phyloP scores from a whole-genome alignment of 1,140 invertebrate species.

The Bombus sibiricus region DNA sequence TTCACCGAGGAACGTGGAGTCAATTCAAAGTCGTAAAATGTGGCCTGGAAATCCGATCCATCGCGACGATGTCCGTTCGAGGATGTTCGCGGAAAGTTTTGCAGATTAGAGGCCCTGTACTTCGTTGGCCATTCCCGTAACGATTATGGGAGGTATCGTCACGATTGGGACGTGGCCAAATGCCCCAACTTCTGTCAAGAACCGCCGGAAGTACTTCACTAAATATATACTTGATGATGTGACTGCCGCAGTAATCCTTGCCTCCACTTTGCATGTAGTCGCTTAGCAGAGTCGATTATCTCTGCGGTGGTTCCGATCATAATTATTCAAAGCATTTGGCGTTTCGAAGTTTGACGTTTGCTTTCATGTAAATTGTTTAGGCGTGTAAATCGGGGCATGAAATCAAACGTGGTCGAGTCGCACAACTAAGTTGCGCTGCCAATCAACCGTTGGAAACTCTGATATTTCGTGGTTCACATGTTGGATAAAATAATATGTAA shows the following conservation, averaged over 20 bases:
- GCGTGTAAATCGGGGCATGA: neutral
- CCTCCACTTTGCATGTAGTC: neutral
- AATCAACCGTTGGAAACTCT: neutral
- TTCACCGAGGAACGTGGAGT: neutral
- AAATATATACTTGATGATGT: slow-evolving; percentile 30
- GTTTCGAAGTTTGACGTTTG: neutral
- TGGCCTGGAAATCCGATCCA: neutral
- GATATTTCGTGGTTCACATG: neutral
- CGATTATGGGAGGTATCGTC: slow-evolving; percentile 27
- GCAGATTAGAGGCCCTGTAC: slow-evolving; percentile 33
- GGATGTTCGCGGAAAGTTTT: slow-evolving; percentile 20
- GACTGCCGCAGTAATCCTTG: neutral
- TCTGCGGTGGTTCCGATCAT: too few relatives aligned
- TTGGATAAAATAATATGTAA: too few relatives aligned
- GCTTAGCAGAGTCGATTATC: slow-evolving; percentile 21
- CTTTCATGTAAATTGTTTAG: neutral
- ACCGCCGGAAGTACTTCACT: slow-evolving; percentile 2
- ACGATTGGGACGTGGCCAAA: slow-evolving; percentile 38
- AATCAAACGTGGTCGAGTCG: neutral
- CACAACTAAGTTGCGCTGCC: neutral
- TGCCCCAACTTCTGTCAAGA: slow-evolving; percentile 27
- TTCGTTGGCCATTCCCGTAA: neutral
- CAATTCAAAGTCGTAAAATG: neutral
- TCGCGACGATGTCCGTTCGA: neutral
- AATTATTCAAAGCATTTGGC: neutral